Evolutionary conservation across 2,113 vertebrate species (phyloP).

Genomic region (Mionectes macconnelli): DNA sequence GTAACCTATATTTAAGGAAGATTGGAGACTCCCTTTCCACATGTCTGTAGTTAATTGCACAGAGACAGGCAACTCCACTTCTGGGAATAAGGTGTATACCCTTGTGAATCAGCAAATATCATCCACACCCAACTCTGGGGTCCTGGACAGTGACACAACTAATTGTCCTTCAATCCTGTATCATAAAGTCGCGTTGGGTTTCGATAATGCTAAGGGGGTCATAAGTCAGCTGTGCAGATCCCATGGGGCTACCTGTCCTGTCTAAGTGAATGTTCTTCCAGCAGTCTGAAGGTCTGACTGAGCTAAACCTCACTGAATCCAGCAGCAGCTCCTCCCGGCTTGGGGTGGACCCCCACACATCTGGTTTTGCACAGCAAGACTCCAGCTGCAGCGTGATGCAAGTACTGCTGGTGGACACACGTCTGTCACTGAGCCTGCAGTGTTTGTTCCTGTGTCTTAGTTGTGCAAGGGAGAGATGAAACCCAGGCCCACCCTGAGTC

Average conservation of each 20-base stretch:
- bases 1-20: neutral
- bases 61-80: neutral
- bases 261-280: neutral
- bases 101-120: neutral
- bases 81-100: neutral
- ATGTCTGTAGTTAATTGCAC: neutral
- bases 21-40: neutral
- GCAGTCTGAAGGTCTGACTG: neutral
- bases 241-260: neutral
- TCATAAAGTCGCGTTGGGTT: neutral
- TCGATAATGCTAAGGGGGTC: neutral
- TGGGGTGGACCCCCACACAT: neutral
- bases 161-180: neutral
- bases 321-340: neutral
- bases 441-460: neutral
- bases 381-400: neutral
- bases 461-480: neutral
- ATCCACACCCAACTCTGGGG: slow-evolving; percentile 1
- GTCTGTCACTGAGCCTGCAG: neutral
- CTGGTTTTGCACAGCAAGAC: neutral
- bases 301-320: neutral
- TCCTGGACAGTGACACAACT: neutral
- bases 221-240: neutral
- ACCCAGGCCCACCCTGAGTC: neutral
- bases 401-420: neutral